Conservation (phyloP, 1,140 invertebrate genomes). For the Aphaenogaster rudis region DNA sequence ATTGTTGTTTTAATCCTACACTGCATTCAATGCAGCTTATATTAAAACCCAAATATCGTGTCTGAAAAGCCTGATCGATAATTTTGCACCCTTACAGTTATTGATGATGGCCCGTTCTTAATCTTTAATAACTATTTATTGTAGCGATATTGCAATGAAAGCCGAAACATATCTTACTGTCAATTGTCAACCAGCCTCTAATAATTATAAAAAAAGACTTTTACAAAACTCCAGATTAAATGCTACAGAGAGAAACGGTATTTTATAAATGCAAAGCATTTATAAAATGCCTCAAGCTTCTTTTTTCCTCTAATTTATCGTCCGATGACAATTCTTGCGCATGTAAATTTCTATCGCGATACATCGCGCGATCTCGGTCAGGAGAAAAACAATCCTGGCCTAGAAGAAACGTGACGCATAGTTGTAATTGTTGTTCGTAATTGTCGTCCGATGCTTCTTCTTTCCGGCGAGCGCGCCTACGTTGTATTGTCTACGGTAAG, state of each 20-base stretch:
- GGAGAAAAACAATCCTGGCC: conserved; percentile 9
- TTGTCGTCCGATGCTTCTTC: background rate
- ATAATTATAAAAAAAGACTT: background rate
- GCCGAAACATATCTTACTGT: background rate
- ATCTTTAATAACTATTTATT: background rate
- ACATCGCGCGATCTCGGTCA: conserved; percentile 7
- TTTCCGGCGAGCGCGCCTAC: conserved; percentile 23
- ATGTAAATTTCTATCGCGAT: conserved; percentile 32
- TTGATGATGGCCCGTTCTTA: background rate
- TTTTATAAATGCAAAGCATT: background rate
- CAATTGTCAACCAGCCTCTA: background rate
- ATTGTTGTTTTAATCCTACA: background rate
- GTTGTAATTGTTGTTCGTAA: conserved; percentile 15
- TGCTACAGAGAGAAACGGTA: background rate
- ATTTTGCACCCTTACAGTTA: background rate
- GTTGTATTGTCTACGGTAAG: conserved; percentile 6
- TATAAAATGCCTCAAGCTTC: background rate
- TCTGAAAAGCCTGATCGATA: background rate
- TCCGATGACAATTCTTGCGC: background rate
- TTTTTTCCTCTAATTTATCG: conserved; percentile 3
- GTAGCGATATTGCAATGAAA: background rate
- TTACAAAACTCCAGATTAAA: background rate
- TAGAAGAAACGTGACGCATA: conserved; percentile 5
- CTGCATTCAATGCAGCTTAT: no score
- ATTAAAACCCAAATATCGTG: background rate